Evolutionary conservation across 2,113 vertebrate genomes (phyloP).

Genomic region (Hippocampus comes): DNA sequence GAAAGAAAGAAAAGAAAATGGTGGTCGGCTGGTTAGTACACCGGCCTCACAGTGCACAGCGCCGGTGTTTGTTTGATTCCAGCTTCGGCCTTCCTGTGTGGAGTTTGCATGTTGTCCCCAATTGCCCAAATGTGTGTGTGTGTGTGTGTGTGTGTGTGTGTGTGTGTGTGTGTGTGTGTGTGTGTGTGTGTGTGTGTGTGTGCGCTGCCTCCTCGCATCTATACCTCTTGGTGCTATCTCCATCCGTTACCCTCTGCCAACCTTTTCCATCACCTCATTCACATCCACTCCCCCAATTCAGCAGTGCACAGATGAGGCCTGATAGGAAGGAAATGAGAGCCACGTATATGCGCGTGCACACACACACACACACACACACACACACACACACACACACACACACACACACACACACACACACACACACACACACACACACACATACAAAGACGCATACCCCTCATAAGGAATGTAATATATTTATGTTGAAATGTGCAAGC

Average conservation of each 20-base stretch:
- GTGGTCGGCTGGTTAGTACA: too few species aligned
- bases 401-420: background rate
- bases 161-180: too few species aligned
- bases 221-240: slow-evolving; percentile 14
- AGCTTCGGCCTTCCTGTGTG: too few species aligned
- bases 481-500: background rate
- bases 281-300: slow-evolving; percentile 27
- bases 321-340: slow-evolving; percentile 53
- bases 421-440: slow-evolving; percentile 1
- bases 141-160: too few species aligned
- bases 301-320: slow-evolving; percentile 52
- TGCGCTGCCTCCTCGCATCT: background rate
- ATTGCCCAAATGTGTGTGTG: too few species aligned
- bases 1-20: too few species aligned
- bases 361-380: background rate
- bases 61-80: too few species aligned
- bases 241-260: slow-evolving; percentile 36
- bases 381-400: background rate
- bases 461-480: background rate
- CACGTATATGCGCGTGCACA: background rate
- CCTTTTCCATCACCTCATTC: slow-evolving; percentile 58
- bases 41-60: too few species aligned
- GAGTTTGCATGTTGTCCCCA: too few species aligned
- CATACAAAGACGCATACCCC: background rate
- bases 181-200: too few species aligned